Evolutionary conservation across 2,888 invertebrate species (phyloP).

Genomic region (Papilio elwesi): DNA sequence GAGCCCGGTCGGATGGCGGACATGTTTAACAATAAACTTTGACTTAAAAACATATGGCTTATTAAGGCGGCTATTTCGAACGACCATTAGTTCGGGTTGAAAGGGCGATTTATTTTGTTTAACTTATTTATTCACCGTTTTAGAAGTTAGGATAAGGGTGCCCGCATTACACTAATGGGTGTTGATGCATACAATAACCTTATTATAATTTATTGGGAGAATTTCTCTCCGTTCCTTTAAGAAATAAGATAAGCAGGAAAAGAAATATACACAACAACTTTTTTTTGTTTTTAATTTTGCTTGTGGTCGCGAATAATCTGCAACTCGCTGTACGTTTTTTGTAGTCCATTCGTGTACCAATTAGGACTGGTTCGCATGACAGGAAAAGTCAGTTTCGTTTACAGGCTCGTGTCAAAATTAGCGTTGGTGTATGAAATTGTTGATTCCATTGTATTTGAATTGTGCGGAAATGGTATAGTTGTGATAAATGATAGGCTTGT

Average conservation of each 20-base stretch:
- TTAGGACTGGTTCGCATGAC: constrained; percentile 5
- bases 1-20: not conserved
- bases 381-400: not conserved
- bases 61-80: not conserved
- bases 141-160: not conserved
- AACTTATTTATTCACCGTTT: not conserved
- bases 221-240: not conserved
- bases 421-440: not conserved
- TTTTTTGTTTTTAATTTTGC: not conserved
- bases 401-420: not conserved
- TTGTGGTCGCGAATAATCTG: not conserved
- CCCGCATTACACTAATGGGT: no score
- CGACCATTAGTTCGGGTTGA: not conserved
- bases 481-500: not conserved
- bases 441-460: not conserved
- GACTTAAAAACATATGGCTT: not conserved
- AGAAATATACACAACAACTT: not conserved
- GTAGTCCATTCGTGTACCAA: not conserved
- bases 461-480: not conserved
- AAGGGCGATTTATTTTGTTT: not conserved
- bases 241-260: not conserved
- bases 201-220: not conserved
- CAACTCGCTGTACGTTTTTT: not conserved
- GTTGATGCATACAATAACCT: not conserved
- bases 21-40: not conserved